Conservation (phyloP, 2,888 invertebrate genomes). For the Trichacis sp. region DNA sequence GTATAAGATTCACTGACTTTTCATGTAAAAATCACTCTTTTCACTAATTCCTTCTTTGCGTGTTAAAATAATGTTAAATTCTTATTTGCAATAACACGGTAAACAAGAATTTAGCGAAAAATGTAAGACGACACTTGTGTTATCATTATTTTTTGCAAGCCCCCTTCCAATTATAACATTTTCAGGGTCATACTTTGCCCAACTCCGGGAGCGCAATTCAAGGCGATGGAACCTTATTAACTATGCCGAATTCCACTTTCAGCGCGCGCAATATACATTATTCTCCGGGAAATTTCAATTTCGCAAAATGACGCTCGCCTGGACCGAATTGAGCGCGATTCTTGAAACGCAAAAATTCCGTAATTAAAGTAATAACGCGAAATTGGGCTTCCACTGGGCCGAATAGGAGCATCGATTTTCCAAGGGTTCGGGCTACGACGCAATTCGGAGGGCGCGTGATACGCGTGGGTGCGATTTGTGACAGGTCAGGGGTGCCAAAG, state of each 20-base stretch:
- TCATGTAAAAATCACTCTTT: neutral
- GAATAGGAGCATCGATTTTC: slow-evolving; percentile 9
- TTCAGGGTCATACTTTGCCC: slow-evolving; percentile 38
- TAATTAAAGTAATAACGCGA: neutral
- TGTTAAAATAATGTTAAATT: neutral
- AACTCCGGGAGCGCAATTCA: slow-evolving; percentile 35
- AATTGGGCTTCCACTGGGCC: neutral
- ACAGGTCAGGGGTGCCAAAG: slow-evolving; percentile 63
- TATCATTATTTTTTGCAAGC: slow-evolving; percentile 43
- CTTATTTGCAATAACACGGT: neutral
- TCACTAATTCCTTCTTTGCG: no score
- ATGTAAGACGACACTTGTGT: slow-evolving; percentile 36
- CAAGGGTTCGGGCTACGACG: slow-evolving; percentile 37
- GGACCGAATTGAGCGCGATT: neutral
- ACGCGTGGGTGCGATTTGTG: slow-evolving; percentile 59
- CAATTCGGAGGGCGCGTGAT: slow-evolving; percentile 45
- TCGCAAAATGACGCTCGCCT: slow-evolving; percentile 34
- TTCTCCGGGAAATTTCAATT: neutral
- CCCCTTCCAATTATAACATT: slow-evolving; percentile 43
- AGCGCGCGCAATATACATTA: neutral
- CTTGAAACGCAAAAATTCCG: neutral
- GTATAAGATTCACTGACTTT: no score
- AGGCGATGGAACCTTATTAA: slow-evolving; percentile 34
- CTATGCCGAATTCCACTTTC: neutral
- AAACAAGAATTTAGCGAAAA: neutral